Evolutionary conservation across 2,113 vertebrate genomes (phyloP).

Genomic region (Anoplopoma fimbria): DNA sequence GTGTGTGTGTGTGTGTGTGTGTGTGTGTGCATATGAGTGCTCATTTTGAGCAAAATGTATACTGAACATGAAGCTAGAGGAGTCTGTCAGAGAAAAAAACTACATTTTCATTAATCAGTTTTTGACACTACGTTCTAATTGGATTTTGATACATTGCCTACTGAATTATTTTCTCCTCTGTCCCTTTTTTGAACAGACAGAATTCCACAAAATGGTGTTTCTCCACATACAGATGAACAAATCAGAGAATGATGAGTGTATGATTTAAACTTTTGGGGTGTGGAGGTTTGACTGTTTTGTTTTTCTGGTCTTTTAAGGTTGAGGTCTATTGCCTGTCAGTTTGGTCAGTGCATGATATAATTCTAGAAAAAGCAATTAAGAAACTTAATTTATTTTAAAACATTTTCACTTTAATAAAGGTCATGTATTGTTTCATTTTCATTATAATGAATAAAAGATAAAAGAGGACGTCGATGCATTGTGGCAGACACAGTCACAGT

Average conservation of each 20-base stretch:
- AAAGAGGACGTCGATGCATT: too few species aligned
- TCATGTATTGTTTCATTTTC: too few species aligned
- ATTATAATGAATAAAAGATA: too few species aligned
- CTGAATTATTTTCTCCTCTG: not conserved
- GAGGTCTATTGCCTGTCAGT: not conserved
- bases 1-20: slow-evolving; percentile 21
- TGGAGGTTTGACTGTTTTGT: not conserved
- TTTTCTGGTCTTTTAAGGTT: not conserved
- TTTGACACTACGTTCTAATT: not conserved
- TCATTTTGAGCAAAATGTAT: slow-evolving; percentile 31
- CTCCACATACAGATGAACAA: not conserved
- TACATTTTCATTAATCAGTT: not conserved
- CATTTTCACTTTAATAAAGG: too few species aligned
- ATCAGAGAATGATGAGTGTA: not conserved
- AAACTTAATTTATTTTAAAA: too few species aligned
- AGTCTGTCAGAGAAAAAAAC: not conserved
- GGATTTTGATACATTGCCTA: not conserved
- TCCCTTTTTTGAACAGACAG: not conserved
- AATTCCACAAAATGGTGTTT: not conserved
- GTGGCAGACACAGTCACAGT: too few species aligned
- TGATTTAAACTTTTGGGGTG: not conserved
- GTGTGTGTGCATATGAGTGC: not conserved
- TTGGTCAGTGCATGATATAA: not conserved
- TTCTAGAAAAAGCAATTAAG: not conserved
- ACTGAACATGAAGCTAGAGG: slow-evolving; percentile 11